Evolutionary conservation across 2,113 vertebrate species (phyloP), one percentile per base, ranked within the genome.

Genomic region (Neodon shergylaensis): DNA sequence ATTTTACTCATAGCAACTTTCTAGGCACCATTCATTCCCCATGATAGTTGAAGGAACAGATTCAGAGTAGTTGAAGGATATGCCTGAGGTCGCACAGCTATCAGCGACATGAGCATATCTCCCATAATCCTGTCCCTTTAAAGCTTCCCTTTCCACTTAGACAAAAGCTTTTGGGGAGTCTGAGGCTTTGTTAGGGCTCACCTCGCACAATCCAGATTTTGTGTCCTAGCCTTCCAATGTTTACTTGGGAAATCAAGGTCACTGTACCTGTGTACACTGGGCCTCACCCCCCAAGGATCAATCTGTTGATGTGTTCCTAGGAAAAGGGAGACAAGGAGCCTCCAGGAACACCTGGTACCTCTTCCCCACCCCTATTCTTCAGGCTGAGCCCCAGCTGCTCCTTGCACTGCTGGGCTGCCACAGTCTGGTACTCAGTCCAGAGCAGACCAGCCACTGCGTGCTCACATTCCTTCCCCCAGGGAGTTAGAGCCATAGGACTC

Each of bases 211-310:
- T 21, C 87, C 36, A 26, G 72, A 36, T 66, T 73, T 82, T 58
- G 13, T 79, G 84, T 21, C 84, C 70, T 33, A 44, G 73, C 39
- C 39, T 58, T 44, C 26, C 79, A 63, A 1, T 1, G 1, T 61
- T 81, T 79, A 74, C 85, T 79, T 61, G 74, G 84, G 76, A 88
- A 88, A 84, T 47, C 79, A 70, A 92, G 85, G 93, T 44, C 26
- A 33, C 66, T 13, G 5, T 24, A 17, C 26, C 21, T 85, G 76
- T 58, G 47, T 83, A 52, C 61, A 7, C 33, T 8, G 7, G 39
- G 74, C n/a, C 72, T 81, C 33, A 2, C 78, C 19, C 4, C 13
- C 42, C 5, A 54, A 65, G 31, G 10, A 81, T 54, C 68, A 63
- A 31, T 36, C 19, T 9, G 16, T 2, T 28, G 85, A 47, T 72